phyloP scores from a whole-genome alignment of 2,888 invertebrate genomes.

The Rhodophaea formosa region DNA sequence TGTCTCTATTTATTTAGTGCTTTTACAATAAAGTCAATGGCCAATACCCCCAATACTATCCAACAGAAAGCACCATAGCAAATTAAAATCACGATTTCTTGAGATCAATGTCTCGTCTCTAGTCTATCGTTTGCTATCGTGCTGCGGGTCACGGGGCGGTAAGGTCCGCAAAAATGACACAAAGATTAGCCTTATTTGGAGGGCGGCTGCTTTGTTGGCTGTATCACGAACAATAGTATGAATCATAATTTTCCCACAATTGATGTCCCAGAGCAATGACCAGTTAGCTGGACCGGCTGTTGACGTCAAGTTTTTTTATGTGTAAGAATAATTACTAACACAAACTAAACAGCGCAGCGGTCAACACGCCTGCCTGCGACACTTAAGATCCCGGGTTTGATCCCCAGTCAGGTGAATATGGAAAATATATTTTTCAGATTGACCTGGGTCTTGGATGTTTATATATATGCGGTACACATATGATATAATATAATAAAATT shows the following conservation, averaged over 20 bases:
- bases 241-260: conserved; percentile 64
- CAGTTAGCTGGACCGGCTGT: conserved; percentile 17
- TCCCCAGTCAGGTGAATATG: no score
- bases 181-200: conserved; percentile 62
- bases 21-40: no score
- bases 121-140: conserved; percentile 22
- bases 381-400: no score
- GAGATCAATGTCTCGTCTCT: not conserved
- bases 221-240: conserved; percentile 58
- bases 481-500: no score
- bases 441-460: no score
- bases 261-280: conserved; percentile 36
- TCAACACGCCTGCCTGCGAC: no score
- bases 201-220: conserved; percentile 50
- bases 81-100: not conserved
- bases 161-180: conserved; percentile 50
- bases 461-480: no score
- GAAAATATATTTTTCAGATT: no score
- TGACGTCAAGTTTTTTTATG: conserved; percentile 17
- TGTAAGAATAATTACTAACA: not conserved
- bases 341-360: no score
- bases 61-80: no score
- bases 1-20: no score
- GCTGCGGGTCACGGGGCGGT: conserved; percentile 33
- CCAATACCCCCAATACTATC: no score